Evolutionary conservation across 2,888 invertebrate species (phyloP).

Genomic region (Cyaniris semiargus): DNA sequence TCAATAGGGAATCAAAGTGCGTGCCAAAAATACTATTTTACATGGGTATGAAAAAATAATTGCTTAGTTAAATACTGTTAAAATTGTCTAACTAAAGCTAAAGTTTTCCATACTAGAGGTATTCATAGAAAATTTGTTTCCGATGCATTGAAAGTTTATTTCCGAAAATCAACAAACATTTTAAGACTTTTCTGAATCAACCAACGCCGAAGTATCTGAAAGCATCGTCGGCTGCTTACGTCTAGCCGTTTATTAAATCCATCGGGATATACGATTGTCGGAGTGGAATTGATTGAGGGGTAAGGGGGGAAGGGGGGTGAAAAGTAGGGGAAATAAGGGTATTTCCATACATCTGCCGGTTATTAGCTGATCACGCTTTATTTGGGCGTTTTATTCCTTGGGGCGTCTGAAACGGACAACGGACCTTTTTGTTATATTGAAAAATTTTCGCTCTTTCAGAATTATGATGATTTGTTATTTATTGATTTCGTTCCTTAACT

Average conservation of each 20-base stretch:
- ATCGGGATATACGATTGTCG: constrained; percentile 44
- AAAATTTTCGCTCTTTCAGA: background rate
- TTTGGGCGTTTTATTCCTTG: constrained; percentile 32
- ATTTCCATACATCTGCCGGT: constrained; percentile 43
- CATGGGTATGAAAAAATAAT: too few species aligned
- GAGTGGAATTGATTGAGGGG: constrained; percentile 49
- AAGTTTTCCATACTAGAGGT: too few species aligned
- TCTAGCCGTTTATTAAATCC: constrained; percentile 31
- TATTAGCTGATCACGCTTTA: constrained; percentile 37
- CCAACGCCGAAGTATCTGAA: background rate
- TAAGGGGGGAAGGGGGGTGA: constrained; percentile 35
- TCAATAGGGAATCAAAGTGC: too few species aligned
- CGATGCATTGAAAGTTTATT: too few species aligned
- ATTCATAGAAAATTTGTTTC: too few species aligned
- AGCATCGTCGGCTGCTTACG: constrained; percentile 11
- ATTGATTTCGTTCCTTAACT: background rate
- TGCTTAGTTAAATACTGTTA: too few species aligned
- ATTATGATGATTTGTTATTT: constrained; percentile 15
- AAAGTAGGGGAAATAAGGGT: constrained; percentile 35
- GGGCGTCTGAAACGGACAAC: constrained; percentile 30
- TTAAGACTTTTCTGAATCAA: background rate
- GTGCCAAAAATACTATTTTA: too few species aligned
- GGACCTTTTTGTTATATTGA: constrained; percentile 30
- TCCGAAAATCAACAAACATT: background rate
- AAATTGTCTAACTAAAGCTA: too few species aligned